Conservation (phyloP, 2,113 vertebrate genomes). For the Bostrychus sinensis region DNA sequence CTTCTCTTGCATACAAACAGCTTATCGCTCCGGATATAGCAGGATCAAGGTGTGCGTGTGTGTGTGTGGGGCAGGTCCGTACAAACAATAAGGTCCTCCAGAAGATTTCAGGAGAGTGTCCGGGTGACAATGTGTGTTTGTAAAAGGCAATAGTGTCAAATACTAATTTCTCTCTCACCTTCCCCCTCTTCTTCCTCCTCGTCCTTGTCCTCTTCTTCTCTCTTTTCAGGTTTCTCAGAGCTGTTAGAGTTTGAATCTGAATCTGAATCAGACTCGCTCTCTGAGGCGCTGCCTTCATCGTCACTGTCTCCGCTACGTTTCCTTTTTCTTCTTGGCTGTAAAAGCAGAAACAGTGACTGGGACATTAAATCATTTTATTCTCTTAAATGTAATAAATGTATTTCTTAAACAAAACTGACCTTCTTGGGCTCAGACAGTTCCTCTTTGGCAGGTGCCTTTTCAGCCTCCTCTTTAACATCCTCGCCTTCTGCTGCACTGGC, state of each 20-base stretch:
- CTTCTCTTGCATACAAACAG: too few species aligned
- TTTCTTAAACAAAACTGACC: slow-evolving; percentile 54
- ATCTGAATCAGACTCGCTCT: slow-evolving; percentile 84
- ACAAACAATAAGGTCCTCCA: too few species aligned
- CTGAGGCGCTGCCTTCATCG: slow-evolving; percentile 86
- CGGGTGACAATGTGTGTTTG: too few species aligned
- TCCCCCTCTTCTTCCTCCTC: slow-evolving; percentile 69
- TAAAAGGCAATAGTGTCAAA: too few species aligned
- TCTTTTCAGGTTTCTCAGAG: slow-evolving; percentile 80
- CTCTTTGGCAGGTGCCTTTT: slow-evolving; percentile 77
- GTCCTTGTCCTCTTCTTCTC: slow-evolving; percentile 73
- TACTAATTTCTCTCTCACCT: slow-evolving; percentile 38
- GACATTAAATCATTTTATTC: background rate
- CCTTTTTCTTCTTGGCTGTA: slow-evolving; percentile 82
- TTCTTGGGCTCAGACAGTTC: slow-evolving; percentile 83
- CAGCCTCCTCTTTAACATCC: slow-evolving; percentile 51
- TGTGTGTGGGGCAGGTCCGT: too few species aligned
- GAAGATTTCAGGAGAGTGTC: too few species aligned
- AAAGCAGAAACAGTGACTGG: slow-evolving; percentile 4
- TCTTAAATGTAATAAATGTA: background rate
- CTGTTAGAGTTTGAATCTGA: slow-evolving; percentile 79
- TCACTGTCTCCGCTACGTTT: slow-evolving; percentile 89
- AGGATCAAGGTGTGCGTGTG: too few species aligned
- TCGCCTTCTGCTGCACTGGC: slow-evolving; percentile 32
- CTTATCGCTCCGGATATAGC: too few species aligned